Percentiles rank a stretch among this genome's conserved stretches.
Evolutionary conservation across 1,140 invertebrate species (phyloP).

Genomic region (Anoplolepis gracilipes): DNA sequence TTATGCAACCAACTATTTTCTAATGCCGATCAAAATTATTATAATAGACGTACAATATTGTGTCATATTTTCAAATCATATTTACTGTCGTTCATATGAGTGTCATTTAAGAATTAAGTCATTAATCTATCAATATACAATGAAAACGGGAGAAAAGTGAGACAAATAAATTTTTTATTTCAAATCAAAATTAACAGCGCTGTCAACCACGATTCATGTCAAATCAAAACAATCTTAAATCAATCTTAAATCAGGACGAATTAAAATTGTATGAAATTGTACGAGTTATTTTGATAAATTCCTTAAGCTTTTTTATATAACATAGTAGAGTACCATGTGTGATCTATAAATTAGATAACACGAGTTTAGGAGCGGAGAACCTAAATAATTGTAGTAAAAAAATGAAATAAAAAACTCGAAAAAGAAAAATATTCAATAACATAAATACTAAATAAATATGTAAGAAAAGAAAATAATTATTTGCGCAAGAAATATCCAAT

Average conservation of each 20-base stretch:
- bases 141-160: background rate
- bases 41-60: background rate
- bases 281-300: conserved; percentile 30
- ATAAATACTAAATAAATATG: background rate
- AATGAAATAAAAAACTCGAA: background rate
- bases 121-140: conserved; percentile 28
- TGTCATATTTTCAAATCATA: background rate
- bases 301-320: conserved; percentile 44
- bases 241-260: conserved; percentile 66
- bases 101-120: no score
- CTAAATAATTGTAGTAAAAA: background rate
- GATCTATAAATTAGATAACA: background rate
- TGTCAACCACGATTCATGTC: conserved; percentile 28
- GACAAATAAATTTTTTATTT: conserved; percentile 50
- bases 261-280: conserved; percentile 30
- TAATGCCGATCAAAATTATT: conserved; percentile 7
- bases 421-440: background rate
- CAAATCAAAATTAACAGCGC: conserved; percentile 61
- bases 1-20: background rate
- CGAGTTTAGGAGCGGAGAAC: background rate
- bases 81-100: no score
- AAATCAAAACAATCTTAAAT: conserved; percentile 66
- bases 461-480: conserved; percentile 2
- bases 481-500: background rate
- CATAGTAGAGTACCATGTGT: background rate